Evolutionary conservation across 2,797 vertebrate genomes (phyloP), one percentile per base, ranked within the genome.

Genomic region (Bucorvus abyssinicus): DNA sequence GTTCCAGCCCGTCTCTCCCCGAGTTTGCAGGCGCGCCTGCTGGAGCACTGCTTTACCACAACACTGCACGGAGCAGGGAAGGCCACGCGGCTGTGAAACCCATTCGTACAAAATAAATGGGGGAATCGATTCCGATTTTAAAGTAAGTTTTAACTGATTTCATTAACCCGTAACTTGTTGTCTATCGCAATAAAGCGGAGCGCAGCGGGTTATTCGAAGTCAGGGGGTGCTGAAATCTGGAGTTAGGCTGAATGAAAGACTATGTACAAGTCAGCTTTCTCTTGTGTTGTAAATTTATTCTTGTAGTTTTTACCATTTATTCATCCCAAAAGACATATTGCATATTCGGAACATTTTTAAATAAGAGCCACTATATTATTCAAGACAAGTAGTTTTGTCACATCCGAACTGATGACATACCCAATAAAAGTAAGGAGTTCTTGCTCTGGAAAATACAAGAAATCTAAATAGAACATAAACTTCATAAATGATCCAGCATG

Each of bases 321-420:
- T 95, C 78, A 96, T 92, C 94, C 84, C 93, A 89, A 88, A 91
- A 94, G 89, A 97, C 90, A 97, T 84, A 94, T 57, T 92, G 95
- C 89, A 90, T 96, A 96, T 95, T 95, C 74, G 68, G 89, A 97
- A 96, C 95, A 97, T 80, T 74, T 87, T 90, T 19, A 84, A 96
- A 45, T 90, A 92, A 70, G 81, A 95, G 74, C 75, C 86, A 94
- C 68, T 90, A 38, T 94, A 93, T 86, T 83, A 90, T 84, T 76
- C 83, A 94, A 90, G 83, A 93, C 93, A 94, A 90, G 78, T 80
- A 92, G 78, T 94, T 94, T 56, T 95, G 95, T 89, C 88, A 95
- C 90, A 97, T 87, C 71, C 73, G 73, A 94, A 82, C 84, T 73
- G 90, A 95, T 89, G 95, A 95, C 81, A 92, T 76, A 86, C 52